Conservation (phyloP, 1,140 invertebrate genomes). For the Drosophila pseudoobscura region DNA sequence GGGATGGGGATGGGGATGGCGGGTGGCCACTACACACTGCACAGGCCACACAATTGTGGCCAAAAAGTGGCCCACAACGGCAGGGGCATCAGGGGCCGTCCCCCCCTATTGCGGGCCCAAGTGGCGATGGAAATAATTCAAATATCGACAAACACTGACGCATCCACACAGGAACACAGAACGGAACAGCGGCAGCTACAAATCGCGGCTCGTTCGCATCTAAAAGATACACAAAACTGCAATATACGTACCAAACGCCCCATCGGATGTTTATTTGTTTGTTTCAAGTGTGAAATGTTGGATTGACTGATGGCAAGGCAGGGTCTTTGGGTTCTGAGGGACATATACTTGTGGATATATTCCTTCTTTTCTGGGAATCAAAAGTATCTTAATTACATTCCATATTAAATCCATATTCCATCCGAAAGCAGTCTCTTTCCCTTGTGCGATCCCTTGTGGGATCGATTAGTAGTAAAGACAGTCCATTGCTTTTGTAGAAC, state of each 20-base stretch:
- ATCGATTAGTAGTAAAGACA: too few species aligned
- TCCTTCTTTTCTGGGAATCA: not conserved
- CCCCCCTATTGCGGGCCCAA: constrained; percentile 23
- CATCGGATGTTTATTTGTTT: constrained; percentile 55
- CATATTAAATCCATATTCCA: not conserved
- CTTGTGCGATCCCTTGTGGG: too few species aligned
- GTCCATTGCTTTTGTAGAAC: too few species aligned
- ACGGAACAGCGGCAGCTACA: constrained; percentile 48
- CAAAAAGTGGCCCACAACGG: constrained; percentile 63
- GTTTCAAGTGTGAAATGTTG: constrained; percentile 24
- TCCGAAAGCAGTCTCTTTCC: too few species aligned
- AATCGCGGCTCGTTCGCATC: constrained; percentile 52
- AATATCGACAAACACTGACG: constrained; percentile 65
- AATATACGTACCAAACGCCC: not conserved
- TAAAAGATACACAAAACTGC: constrained; percentile 57
- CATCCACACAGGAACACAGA: not conserved
- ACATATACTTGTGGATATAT: not conserved
- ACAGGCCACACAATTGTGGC: constrained; percentile 69
- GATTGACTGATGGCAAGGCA: constrained; percentile 9
- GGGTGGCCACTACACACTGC: not conserved
- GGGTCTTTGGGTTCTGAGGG: not conserved
- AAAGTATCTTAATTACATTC: not conserved
- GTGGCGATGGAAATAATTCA: constrained; percentile 74
- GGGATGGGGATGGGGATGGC: not conserved
- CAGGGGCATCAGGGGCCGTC: constrained; percentile 12